phyloP scores from a whole-genome alignment of 2,797 vertebrate species.

The Onychomys leucogaster region DNA sequence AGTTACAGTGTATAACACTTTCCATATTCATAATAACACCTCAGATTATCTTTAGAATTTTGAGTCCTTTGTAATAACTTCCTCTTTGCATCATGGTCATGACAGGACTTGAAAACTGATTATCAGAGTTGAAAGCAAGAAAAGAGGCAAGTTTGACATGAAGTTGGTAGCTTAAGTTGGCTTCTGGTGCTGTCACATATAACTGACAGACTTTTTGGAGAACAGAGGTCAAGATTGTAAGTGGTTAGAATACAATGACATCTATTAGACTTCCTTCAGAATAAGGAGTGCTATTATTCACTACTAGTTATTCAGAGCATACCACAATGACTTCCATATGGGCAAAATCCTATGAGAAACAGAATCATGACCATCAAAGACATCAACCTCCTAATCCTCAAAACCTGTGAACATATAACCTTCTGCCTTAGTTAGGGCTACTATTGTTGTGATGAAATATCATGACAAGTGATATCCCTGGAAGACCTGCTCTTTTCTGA shows the following conservation, averaged over 20 bases:
- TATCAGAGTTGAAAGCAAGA: constrained; percentile 46
- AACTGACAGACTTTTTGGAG: not conserved
- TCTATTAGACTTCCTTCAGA: not conserved
- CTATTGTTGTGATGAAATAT: not conserved
- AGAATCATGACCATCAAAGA: constrained; percentile 2
- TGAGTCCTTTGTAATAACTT: constrained; percentile 70
- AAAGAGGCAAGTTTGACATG: constrained; percentile 31
- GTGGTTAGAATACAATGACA: not conserved
- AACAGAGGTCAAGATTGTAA: not conserved
- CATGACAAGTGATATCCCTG: not conserved
- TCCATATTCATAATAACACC: constrained; percentile 38
- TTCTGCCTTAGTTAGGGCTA: not conserved
- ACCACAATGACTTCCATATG: not conserved
- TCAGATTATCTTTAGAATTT: constrained; percentile 64
- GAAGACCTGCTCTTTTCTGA: not conserved
- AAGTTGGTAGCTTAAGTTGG: constrained; percentile 4
- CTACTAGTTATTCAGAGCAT: not conserved
- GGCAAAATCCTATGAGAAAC: not conserved
- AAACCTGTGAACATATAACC: constrained; percentile 16
- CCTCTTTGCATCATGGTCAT: constrained; percentile 70
- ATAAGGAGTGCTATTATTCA: not conserved
- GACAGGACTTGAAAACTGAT: constrained; percentile 1
- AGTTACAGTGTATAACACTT: constrained; percentile 66
- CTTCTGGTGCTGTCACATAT: not conserved
- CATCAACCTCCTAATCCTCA: constrained; percentile 11